Base-by-base conservation (phyloP, 2,888 invertebrate species). In the Synergus itoensis region DNA sequence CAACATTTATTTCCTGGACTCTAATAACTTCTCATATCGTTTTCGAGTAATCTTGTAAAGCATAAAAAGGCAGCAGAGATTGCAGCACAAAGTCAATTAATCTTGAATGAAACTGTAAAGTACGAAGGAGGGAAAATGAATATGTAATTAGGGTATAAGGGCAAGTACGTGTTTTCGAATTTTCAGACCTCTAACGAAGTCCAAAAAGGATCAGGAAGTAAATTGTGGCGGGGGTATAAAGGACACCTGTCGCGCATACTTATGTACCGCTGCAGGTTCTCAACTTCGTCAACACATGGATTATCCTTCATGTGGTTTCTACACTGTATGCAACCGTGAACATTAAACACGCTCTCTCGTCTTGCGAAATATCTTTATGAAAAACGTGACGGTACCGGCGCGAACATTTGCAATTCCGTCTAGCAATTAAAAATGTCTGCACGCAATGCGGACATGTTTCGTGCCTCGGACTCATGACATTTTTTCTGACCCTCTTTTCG, bases 401-500 rank as follows among this genome's bases (percentile, higher is more conserved):
- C 21, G 80, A 82, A 82, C 84, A 86, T 87, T 87, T 87, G 85
- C 87, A 82, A 84, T 87, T 86, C 85, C 83, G 79, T 77, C 79
- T 67, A 80, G 82, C 84, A 84, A 88, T 87, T 88, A 90, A 88
- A 87, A 87, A 85, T 83, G 87, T 87, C 87, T 84, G 86, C 89
- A 88, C 88, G 89, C 89, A 85, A 89, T 81, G 76, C 76, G 77
- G 77, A 82, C 83, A 81, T 83, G 82, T 81, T 80, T 83, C 82
- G 82, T 83, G 84, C 83, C 81, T 77, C 80, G 79, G 67, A 82
- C 78, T 80, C 80, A 81, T 86, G 82, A 84, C 84, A 83, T 84
- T 86, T 84, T 86, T 83, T 80, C 79, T 77, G 79, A 79, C 78
- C 64, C 53, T 80, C 81, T 79, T 75, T 62, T 21, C 41, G 57